Conservation (phyloP, 1,140 invertebrate genomes). For the Trachymyrmex septentrionalis region DNA sequence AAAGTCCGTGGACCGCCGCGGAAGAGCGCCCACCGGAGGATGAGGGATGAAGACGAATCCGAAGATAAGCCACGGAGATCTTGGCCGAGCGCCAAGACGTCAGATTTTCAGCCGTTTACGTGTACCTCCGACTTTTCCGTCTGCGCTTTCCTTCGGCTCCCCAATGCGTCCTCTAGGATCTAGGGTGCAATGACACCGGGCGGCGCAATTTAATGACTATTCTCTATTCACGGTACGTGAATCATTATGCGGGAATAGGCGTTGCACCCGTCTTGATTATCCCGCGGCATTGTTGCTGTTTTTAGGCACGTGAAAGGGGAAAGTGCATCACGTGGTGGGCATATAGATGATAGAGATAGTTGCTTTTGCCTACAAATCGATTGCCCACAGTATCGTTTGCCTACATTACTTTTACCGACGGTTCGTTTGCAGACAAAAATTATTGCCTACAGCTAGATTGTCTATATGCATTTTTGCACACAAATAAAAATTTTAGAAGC, state of each 20-base stretch:
- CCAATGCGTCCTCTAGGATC: constrained; percentile 68
- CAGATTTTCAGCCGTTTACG: constrained; percentile 79
- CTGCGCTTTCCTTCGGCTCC: constrained; percentile 66
- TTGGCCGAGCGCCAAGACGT: constrained; percentile 74
- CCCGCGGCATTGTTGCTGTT: constrained; percentile 48
- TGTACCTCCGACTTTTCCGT: constrained; percentile 75
- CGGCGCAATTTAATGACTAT: constrained; percentile 67
- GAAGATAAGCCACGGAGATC: constrained; percentile 71
- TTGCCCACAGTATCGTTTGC: too few species aligned
- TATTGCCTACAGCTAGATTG: too few species aligned
- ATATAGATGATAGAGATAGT: neutral
- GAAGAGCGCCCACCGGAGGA: constrained; percentile 63
- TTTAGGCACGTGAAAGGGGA: neutral
- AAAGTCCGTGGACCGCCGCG: constrained; percentile 56
- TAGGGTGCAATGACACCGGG: constrained; percentile 74
- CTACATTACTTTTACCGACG: too few species aligned
- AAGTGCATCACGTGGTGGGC: neutral
- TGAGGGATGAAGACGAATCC: constrained; percentile 68
- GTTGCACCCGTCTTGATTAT: constrained; percentile 41
- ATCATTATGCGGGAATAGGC: constrained; percentile 58
- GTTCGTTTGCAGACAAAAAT: too few species aligned
- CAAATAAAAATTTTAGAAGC: too few species aligned
- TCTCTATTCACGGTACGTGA: constrained; percentile 74
- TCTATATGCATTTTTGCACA: too few species aligned
- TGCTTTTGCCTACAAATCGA: too few species aligned